These are phyloP conservation scores for Alauda arvensis DNA, from an alignment of 2,797 vertebrate genomes.

Conservation along the genomic window DNA sequence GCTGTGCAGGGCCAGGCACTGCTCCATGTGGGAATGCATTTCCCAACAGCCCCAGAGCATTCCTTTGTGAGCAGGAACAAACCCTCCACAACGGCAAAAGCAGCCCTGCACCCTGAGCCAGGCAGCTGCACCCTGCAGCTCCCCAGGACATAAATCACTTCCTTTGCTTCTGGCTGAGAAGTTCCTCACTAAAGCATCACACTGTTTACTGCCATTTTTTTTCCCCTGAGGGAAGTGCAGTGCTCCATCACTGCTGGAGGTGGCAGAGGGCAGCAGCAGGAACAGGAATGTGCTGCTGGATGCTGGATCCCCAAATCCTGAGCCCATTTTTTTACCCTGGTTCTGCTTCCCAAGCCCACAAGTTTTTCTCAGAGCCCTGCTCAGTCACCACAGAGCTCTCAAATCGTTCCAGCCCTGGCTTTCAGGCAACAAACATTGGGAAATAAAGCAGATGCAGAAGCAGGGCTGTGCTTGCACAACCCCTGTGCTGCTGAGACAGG, in stretches of 20 bases:
- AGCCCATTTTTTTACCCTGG: background rate
- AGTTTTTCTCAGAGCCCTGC: background rate
- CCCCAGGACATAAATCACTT: background rate
- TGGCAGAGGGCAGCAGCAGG: background rate
- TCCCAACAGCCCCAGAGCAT: background rate
- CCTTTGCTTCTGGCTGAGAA: background rate
- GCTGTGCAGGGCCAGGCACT: background rate
- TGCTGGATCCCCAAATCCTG: background rate
- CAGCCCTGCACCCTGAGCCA: background rate
- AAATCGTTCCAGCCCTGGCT: background rate
- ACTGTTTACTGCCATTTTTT: fast-evolving
- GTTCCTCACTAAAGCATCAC: background rate
- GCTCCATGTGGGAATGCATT: background rate
- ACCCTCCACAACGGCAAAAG: background rate
- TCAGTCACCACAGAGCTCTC: background rate
- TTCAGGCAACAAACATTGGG: background rate
- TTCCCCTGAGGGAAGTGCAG: background rate
- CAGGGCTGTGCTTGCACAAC: background rate
- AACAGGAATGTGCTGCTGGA: background rate
- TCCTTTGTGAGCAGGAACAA: background rate
- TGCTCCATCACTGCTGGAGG: background rate
- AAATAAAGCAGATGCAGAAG: background rate
- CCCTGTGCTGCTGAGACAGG: background rate
- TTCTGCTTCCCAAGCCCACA: background rate
- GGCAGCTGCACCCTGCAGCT: background rate